These are phyloP conservation scores for Sitta carolinensis DNA, from an alignment of 2,797 vertebrate genomes.

Conservation along the genomic window DNA sequence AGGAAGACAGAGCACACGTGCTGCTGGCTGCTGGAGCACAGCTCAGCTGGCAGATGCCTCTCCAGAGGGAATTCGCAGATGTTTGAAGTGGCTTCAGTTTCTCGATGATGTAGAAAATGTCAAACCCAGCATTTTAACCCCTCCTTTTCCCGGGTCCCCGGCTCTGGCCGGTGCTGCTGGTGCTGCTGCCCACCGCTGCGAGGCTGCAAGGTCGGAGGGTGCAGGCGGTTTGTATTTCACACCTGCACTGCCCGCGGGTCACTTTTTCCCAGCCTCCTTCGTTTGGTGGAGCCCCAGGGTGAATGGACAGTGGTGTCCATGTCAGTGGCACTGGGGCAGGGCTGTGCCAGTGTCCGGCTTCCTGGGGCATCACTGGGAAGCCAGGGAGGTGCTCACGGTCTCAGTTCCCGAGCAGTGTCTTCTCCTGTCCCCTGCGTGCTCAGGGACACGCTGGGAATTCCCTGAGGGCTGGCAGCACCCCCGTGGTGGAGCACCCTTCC, in stretches of 20 bases:
- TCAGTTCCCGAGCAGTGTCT: fast-evolving
- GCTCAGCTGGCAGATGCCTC: background rate
- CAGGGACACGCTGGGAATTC: fast-evolving
- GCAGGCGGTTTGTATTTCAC: background rate
- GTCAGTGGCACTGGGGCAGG: background rate
- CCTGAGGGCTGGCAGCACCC: fast-evolving
- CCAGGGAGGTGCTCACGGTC: fast-evolving
- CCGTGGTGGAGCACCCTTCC: fast-evolving
- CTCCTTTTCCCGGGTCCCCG: fast-evolving
- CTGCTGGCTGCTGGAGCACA: background rate
- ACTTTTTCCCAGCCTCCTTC: background rate
- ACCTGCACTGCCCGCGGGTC: background rate
- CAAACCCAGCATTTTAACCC: fast-evolving
- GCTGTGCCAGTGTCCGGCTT: fast-evolving
- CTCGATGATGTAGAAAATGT: fast-evolving
- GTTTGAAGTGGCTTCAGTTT: background rate
- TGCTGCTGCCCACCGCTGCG: fast-evolving
- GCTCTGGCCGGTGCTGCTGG: background rate
- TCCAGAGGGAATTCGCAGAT: background rate
- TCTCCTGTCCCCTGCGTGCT: background rate
- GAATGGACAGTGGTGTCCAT: fast-evolving
- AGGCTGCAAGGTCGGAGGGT: background rate
- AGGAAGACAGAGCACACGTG: background rate
- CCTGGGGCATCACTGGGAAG: background rate
- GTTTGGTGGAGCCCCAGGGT: background rate